Conservation (phyloP, 92 coral and sea anemone genomes). For the Zoanthus sansibaricus region DNA sequence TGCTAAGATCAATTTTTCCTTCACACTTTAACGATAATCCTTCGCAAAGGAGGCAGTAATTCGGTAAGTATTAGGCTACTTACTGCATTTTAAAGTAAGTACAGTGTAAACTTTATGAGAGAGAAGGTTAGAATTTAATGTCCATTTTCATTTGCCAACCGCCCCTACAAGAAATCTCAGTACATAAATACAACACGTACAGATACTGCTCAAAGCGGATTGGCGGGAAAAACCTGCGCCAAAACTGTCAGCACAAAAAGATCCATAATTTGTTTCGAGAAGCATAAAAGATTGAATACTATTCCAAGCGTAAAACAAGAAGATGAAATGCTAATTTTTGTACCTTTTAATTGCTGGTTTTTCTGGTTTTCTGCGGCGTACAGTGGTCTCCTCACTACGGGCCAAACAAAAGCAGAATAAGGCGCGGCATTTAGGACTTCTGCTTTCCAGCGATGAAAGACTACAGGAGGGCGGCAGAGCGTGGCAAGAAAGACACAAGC, state of each 20-base stretch:
- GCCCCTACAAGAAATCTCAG: not conserved
- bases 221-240: constrained; percentile 5
- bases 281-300: not conserved
- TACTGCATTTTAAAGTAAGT: too few relatives aligned
- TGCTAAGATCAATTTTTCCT: too few relatives aligned
- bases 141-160: too few relatives aligned
- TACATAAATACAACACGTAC: not conserved
- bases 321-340: not conserved
- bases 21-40: too few relatives aligned
- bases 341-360: constrained; percentile 76
- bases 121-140: too few relatives aligned
- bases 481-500: constrained; percentile 63
- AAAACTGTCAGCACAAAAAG: not conserved
- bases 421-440: constrained; percentile 66
- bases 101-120: too few relatives aligned
- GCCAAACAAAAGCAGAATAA: constrained; percentile 74
- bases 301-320: not conserved
- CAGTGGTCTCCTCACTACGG: constrained; percentile 84
- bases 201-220: not conserved
- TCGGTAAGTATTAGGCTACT: too few relatives aligned
- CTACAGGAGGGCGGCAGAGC: constrained; percentile 49
- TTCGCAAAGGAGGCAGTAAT: too few relatives aligned
- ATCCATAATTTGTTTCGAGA: not conserved
- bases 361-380: constrained; percentile 89
- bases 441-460: constrained; percentile 63